Conservation (phyloP, 2,797 vertebrate genomes). For the Champsocephalus esox region DNA sequence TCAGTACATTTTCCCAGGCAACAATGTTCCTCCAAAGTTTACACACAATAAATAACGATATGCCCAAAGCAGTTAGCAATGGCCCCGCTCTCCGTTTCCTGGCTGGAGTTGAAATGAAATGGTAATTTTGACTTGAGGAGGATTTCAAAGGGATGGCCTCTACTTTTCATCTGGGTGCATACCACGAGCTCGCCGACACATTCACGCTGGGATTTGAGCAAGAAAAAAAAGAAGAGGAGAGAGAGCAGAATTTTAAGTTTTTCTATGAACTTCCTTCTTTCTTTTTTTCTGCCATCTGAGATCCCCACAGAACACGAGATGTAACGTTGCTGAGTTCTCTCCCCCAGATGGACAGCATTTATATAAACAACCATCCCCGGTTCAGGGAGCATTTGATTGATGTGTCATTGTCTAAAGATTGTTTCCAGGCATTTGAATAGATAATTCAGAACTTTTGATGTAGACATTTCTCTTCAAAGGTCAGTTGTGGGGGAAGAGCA, state of each 20-base stretch:
- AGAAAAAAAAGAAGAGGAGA: conserved; percentile 40
- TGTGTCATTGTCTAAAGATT: conserved; percentile 81
- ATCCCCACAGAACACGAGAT: conserved; percentile 72
- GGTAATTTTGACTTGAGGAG: conserved; percentile 90
- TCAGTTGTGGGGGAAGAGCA: conserved; percentile 75
- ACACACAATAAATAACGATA: conserved; percentile 88
- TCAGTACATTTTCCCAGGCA: conserved; percentile 87
- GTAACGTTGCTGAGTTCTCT: conserved; percentile 73
- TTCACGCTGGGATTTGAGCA: conserved; percentile 78
- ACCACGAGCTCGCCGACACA: conserved; percentile 84
- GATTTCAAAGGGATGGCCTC: conserved; percentile 87
- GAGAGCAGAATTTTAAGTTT: conserved; percentile 78
- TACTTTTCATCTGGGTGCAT: conserved; percentile 85
- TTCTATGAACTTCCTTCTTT: conserved; percentile 78
- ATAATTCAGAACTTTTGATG: conserved; percentile 77
- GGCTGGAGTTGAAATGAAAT: conserved; percentile 89
- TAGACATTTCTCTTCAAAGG: conserved; percentile 71
- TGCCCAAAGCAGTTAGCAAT: conserved; percentile 85
- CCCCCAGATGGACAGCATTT: conserved; percentile 78
- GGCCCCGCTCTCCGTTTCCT: conserved; percentile 83
- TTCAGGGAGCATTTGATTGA: conserved; percentile 75
- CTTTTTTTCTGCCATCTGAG: conserved; percentile 69
- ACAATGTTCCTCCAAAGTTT: conserved; percentile 88
- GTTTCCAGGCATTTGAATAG: conserved; percentile 84
- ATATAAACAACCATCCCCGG: conserved; percentile 79